Evolutionary conservation across 2,888 invertebrate species (phyloP).

Genomic region (Taphrorychus bicolor): DNA sequence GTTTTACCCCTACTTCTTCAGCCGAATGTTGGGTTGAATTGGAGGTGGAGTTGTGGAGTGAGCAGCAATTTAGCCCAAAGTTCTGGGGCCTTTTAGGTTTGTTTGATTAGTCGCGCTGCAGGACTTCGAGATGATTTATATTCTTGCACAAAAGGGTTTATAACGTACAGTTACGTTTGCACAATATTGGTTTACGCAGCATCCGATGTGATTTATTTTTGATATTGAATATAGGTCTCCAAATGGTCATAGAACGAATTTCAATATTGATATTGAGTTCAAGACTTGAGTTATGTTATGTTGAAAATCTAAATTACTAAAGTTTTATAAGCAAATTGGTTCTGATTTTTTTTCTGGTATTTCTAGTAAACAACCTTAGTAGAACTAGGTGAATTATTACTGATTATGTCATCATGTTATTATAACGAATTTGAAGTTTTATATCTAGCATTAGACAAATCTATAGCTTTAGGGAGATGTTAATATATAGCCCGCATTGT

Average conservation of each 20-base stretch:
- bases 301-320: not conserved
- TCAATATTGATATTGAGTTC: no score
- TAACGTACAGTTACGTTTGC: not conserved
- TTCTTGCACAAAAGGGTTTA: not conserved
- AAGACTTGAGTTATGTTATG: no score
- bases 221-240: no score
- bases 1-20: conserved; percentile 65
- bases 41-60: not conserved
- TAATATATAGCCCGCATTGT: no score
- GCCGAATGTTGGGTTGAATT: conserved; percentile 62
- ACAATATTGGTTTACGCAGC: not conserved
- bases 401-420: no score
- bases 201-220: no score
- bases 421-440: not conserved
- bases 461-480: no score
- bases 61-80: not conserved
- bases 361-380: no score
- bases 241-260: no score
- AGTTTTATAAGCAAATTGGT: not conserved
- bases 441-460: not conserved
- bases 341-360: not conserved
- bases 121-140: not conserved
- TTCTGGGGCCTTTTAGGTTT: not conserved
- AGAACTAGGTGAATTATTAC: no score
- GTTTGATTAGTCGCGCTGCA: not conserved